Evolutionary conservation across 2,888 invertebrate genomes (phyloP).

Genomic region (Aquatica leii): DNA sequence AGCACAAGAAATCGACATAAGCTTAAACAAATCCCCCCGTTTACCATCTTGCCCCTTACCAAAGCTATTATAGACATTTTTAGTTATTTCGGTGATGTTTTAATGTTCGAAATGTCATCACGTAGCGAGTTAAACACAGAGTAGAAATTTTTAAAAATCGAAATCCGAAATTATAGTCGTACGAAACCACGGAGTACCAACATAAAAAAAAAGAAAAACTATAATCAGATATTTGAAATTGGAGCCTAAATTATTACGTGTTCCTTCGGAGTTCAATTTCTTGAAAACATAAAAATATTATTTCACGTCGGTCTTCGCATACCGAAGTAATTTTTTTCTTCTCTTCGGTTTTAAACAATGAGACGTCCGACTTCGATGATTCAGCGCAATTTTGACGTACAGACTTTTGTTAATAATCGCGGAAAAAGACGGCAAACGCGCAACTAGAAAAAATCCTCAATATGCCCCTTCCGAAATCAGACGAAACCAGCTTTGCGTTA

Average conservation of each 20-base stretch:
- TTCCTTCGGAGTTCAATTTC: slow-evolving; percentile 16
- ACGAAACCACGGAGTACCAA: slow-evolving; percentile 45
- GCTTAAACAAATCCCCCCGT: no score
- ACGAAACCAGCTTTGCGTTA: neutral
- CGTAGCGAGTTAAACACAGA: slow-evolving; percentile 55
- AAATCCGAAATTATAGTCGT: slow-evolving; percentile 57
- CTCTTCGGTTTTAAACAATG: slow-evolving; percentile 41
- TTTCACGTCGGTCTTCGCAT: no score
- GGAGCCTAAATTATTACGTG: neutral
- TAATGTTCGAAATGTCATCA: slow-evolving; percentile 49
- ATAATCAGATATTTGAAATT: slow-evolving; percentile 52
- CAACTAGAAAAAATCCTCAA: no score
- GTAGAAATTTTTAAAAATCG: slow-evolving; percentile 55
- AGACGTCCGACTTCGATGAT: slow-evolving; percentile 48
- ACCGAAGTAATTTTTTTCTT: no score
- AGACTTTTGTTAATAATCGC: no score
- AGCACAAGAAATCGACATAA: slow-evolving; percentile 22
- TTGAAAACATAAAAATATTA: no score
- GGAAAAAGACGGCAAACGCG: no score
- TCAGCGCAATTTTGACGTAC: slow-evolving; percentile 47
- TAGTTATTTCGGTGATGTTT: no score
- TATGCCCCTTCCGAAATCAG: no score
- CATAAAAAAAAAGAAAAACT: slow-evolving; percentile 41
- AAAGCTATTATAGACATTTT: no score
- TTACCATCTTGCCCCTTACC: no score